Evolutionary conservation across 2,113 vertebrate genomes (phyloP), one percentile per base, ranked within the genome.

Genomic region (Sitta europaea): DNA sequence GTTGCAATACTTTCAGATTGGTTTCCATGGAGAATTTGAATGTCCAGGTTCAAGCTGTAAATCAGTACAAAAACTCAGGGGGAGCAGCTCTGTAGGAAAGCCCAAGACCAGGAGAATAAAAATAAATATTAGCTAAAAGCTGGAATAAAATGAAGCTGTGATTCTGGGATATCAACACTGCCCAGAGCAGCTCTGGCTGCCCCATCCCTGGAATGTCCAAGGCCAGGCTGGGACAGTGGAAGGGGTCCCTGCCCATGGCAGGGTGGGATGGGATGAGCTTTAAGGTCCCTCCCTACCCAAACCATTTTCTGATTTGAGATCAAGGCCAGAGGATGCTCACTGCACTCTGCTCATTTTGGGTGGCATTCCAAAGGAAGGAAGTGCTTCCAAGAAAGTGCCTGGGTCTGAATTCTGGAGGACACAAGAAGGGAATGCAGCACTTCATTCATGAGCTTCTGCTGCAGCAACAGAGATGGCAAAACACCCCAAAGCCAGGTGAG

Each of bases 21-120:
- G 92, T 92, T 95, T 96, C 89, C 91, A 91, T n/a, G 68, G 80
- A 96, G 92, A 94, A 91, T 81, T 33, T 3, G 5, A 95, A 95
- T 22, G 55, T 45, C 68, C 83, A 66, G 61, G 74, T 78, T 88
- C 78, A 55, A 75, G 48, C 35, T 71, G 35, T 51, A 87, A 84
- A 78, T 82, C 91, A 79, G 62, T 19, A 35, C 29, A 79, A 84
- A 84, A 73, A 58, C 63, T 45, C 19, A 3, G 20, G 19, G 28
- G 54, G 13, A 28, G 12, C 36, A 27, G 68, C 68, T 91, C 33
- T 42, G 40, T 27, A 58, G 5, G 43, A 71, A 86, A 55, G 47
- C 29, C 42, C 42, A 67, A 94, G 51, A 25, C n/a, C 42, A 93
- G 18, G 33, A 66, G 51, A 87, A 73, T 42, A 86, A 92, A 89